Percentiles rank a stretch among this genome's conserved stretches.
These are phyloP conservation scores for Labeo catla DNA, from an alignment of 2,113 vertebrate genomes.

Conservation along the genomic window DNA sequence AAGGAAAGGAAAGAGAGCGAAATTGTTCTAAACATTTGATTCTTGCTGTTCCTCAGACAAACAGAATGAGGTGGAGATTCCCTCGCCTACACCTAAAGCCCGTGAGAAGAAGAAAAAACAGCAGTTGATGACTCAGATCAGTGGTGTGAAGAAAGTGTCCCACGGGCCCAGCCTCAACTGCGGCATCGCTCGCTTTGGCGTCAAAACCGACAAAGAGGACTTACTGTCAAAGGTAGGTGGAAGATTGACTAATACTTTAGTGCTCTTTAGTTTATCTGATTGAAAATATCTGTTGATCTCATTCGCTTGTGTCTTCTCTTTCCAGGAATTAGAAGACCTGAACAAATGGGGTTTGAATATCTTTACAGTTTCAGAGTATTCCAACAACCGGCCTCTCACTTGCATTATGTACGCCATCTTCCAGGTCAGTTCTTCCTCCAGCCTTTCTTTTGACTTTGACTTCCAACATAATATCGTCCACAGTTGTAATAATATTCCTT, in stretches of 20 bases:
- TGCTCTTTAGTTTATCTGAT: too few species aligned
- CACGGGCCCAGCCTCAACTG: constrained; percentile 92
- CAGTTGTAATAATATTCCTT: neutral
- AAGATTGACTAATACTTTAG: neutral
- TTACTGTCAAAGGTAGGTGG: constrained; percentile 85
- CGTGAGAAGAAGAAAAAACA: constrained; percentile 97
- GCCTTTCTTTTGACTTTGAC: neutral
- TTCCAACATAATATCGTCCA: neutral
- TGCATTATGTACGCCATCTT: constrained; percentile 99
- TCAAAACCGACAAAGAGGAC: constrained; percentile 95
- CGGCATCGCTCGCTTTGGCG: constrained; percentile 92
- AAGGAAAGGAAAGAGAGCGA: neutral
- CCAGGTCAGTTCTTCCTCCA: constrained; percentile 79
- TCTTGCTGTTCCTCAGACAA: constrained; percentile 80
- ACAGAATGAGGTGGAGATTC: constrained; percentile 98
- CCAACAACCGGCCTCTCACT: constrained; percentile 90
- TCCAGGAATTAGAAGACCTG: constrained; percentile 92
- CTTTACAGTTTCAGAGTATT: constrained; percentile 94
- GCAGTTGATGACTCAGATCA: constrained; percentile 98
- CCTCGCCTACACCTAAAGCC: constrained; percentile 93
- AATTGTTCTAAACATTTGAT: neutral
- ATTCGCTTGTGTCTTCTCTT: constrained; percentile 49
- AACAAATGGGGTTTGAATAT: constrained; percentile 99
- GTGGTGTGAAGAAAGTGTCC: constrained; percentile 94
- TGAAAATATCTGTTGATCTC: neutral